Percentiles rank a stretch among this genome's conserved stretches.
These are phyloP conservation scores for Drosophila limbata DNA, from an alignment of 2,888 invertebrate genomes.

Conservation along the genomic window DNA sequence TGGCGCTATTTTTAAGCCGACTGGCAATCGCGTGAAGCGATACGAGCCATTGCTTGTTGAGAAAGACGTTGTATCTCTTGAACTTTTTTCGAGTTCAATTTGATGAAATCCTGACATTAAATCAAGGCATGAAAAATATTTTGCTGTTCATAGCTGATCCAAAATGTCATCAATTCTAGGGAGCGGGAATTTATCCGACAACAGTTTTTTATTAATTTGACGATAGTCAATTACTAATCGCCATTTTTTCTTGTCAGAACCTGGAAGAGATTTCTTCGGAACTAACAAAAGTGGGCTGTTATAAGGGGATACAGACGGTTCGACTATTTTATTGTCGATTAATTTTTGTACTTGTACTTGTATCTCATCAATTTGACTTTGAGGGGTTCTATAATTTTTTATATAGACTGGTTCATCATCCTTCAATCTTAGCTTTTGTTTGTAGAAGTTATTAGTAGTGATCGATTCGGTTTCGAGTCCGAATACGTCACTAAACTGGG, in stretches of 20 bases:
- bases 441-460: slow-evolving; percentile 3
- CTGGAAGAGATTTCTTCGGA: neutral
- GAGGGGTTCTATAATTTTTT: neutral
- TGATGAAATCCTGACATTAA: neutral
- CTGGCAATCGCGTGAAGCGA: too few relatives aligned
- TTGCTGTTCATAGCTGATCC: slow-evolving; percentile 14
- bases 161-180: slow-evolving; percentile 13
- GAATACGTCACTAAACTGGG: neutral
- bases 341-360: slow-evolving; percentile 1
- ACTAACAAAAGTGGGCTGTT: slow-evolving; percentile 3
- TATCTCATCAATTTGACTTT: neutral
- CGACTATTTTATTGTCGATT: slow-evolving; percentile 1
- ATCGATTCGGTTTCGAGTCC: slow-evolving; percentile 6
- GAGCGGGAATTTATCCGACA: neutral
- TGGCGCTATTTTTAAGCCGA: too few relatives aligned
- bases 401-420: slow-evolving; percentile 12
- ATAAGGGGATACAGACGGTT: slow-evolving; percentile 1
- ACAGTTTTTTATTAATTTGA: slow-evolving; percentile 23
- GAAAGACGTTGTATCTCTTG: slow-evolving; percentile 1
- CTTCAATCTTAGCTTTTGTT: neutral
- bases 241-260: neutral
- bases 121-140: slow-evolving; percentile 14
- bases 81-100: neutral
- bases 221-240: neutral
- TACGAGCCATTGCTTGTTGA: slow-evolving; percentile 2